Evolutionary conservation across 2,888 invertebrate species (phyloP).

Genomic region (Melolontha melolontha): DNA sequence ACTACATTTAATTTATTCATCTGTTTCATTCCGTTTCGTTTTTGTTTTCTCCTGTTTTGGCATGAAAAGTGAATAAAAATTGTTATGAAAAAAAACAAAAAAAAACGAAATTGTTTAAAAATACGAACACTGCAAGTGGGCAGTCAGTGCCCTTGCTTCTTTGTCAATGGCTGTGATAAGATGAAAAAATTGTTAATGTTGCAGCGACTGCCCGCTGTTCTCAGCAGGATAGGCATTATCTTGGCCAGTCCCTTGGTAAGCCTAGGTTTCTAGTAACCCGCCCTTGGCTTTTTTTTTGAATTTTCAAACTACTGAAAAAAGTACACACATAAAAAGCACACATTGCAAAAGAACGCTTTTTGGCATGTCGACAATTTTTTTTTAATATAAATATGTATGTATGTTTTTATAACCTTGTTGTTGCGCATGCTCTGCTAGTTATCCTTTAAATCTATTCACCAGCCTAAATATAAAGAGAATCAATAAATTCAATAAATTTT

Average conservation of each 20-base stretch:
- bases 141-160: conserved; percentile 38
- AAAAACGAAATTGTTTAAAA: not conserved
- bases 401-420: too few species aligned
- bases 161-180: conserved; percentile 55
- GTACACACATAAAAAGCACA: too few species aligned
- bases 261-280: conserved; percentile 61
- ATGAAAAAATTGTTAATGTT: conserved; percentile 69
- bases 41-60: not conserved
- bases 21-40: not conserved
- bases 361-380: too few species aligned
- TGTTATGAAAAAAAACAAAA: not conserved
- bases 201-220: conserved; percentile 95
- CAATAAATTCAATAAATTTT: too few species aligned
- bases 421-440: too few species aligned
- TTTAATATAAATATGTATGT: too few species aligned
- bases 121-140: conserved; percentile 22
- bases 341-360: too few species aligned
- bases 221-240: conserved; percentile 96
- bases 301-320: conserved; percentile 12
- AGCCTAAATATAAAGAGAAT: too few species aligned
- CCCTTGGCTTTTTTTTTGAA: conserved; percentile 42
- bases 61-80: too few species aligned
- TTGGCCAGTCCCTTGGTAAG: conserved; percentile 97
- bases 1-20: too few species aligned
- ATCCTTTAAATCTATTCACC: too few species aligned